phyloP scores from a whole-genome alignment of 2,797 vertebrate species.

The Gobionotothen gibberifrons region DNA sequence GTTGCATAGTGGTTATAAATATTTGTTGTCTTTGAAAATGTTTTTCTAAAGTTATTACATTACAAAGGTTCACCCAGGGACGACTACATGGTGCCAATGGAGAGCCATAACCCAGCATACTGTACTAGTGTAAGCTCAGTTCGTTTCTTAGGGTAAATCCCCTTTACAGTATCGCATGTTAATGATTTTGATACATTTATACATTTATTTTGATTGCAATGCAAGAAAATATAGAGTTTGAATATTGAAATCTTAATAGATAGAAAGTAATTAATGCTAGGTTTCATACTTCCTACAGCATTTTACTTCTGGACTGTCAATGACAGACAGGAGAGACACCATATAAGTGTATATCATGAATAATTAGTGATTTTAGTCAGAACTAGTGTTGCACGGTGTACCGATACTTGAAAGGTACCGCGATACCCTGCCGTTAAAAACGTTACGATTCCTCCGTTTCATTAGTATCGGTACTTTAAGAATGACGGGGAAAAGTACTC shows the following conservation, averaged over 20 bases:
- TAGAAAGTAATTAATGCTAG: too few species aligned
- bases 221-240: neutral
- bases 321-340: too few species aligned
- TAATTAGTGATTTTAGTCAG: neutral
- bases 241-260: too few species aligned
- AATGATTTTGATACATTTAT: neutral
- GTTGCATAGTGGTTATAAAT: neutral
- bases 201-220: neutral
- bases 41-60: neutral
- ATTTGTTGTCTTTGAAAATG: neutral
- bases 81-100: neutral
- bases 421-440: too few species aligned
- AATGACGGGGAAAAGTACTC: too few species aligned
- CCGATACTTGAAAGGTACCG: too few species aligned
- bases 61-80: neutral
- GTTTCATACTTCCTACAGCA: neutral
- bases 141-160: neutral
- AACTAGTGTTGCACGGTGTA: too few species aligned
- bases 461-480: too few species aligned
- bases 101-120: neutral
- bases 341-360: too few species aligned
- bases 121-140: neutral
- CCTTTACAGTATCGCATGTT: neutral
- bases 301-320: neutral
- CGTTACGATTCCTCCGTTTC: too few species aligned